phyloP scores from a whole-genome alignment of 92 coral and sea anemone species.

The Siderastrea siderea region DNA sequence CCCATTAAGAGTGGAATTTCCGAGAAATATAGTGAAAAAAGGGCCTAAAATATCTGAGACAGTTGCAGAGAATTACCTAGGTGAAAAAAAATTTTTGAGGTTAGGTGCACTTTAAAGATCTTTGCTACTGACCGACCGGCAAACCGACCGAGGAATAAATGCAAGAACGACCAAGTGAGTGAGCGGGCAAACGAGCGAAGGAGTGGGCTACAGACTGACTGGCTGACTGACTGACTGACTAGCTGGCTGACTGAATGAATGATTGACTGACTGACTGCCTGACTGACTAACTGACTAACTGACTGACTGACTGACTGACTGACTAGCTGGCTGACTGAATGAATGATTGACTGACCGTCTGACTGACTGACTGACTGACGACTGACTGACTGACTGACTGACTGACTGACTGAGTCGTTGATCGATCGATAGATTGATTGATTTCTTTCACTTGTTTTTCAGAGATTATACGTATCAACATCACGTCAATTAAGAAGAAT shows the following conservation, averaged over 20 bases:
- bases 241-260: not conserved
- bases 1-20: too few relatives aligned
- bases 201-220: not conserved
- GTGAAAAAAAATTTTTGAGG: too few relatives aligned
- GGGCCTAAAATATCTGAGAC: too few relatives aligned
- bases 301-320: not conserved
- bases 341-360: not conserved
- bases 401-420: not conserved
- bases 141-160: not conserved
- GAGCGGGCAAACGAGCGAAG: not conserved
- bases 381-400: not conserved
- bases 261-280: not conserved
- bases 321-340: not conserved
- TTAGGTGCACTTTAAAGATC: too few relatives aligned
- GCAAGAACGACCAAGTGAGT: not conserved
- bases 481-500: slow-evolving; percentile 86
- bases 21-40: too few relatives aligned
- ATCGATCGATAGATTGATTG: not conserved
- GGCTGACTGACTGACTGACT: not conserved
- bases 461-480: slow-evolving; percentile 80
- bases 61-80: too few relatives aligned
- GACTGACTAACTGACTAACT: not conserved
- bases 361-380: not conserved
- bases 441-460: not conserved
- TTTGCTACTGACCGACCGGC: not conserved